Evolutionary conservation across 2,888 invertebrate genomes (phyloP), one percentile per base, ranked within the genome.

Genomic region (Drosophila quinaria): DNA sequence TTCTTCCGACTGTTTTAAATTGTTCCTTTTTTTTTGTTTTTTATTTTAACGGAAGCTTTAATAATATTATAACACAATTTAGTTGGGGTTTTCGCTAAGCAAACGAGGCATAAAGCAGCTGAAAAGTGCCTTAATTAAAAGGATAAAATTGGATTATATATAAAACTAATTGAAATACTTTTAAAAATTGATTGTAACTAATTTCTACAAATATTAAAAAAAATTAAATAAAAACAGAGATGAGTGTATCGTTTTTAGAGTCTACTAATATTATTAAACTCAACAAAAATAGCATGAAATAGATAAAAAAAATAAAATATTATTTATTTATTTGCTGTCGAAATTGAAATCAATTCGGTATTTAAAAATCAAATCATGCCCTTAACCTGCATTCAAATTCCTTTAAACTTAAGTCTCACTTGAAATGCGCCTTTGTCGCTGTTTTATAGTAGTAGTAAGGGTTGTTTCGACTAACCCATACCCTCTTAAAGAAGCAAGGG

Each of bases 1-100:
- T 73, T 39, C 74, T 15, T 44, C 44, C 44, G 66, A 50, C 66
- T 64, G 25, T 17, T 29, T 47, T 17, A 35, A 58, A 58, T 56
- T 46, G 33, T 33, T 22, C 33, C 41, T 19, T 47, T 35, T 54
- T 37, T 54, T 19, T 1, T 41, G 13, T n/a, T 54, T 22, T 22
- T 31, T 4, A 13, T 50, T 13, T 2, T 19, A 19, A 35, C n/a
- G 25, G 25, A n/a, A 10, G 52, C 60, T 75, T 75, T 75, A 64
- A 58, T 46, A 25, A 47, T 25, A 63, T 74, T 58, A 63, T 15
- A 51, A 52, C 44, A 50, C 50, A 58, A 51, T 55, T 55, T 31
- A 39, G 25, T 49, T 31, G 5, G 29, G 6, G 29, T 39, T 37
- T 42, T 6, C 25, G 41, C 1, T 29, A 46, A 50, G 46, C n/a